Evolutionary conservation across 2,797 vertebrate species (phyloP), one percentile per base, ranked within the genome.

Genomic region (Lagodon rhomboides): DNA sequence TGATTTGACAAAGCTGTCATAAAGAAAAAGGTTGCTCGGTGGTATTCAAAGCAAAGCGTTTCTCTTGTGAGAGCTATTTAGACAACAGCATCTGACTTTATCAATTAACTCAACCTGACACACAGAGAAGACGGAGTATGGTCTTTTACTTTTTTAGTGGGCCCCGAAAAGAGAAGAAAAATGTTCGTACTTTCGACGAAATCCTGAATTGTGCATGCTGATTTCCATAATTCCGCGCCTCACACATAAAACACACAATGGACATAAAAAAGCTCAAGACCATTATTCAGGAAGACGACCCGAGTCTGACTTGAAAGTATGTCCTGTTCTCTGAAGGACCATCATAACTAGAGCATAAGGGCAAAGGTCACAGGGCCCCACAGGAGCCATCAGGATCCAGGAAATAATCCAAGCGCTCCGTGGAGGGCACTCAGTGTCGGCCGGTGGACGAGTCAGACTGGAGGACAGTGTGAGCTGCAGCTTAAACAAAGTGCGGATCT

Each of bases 351-450:
- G 63, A 85, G 76, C 64, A 53, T 81, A 18, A 71, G 87, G 75
- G 75, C 91, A 94, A 90, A 92, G 92, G 91, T 94, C 90, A 85
- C 22, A 5, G 62, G 79, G 80, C 66, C 87, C 82, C 87, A 58
- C 1, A 84, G 87, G 84, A 87, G 79, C 74, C 85, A 88, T 92
- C 68, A 50, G 67, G 73, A 76, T 66, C 73, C 82, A 82, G 80
- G 76, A 91, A 88, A 90, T 83, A 88, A 86, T 75, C 80, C 81
- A 88, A 89, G 84, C 46, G 16, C 78, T 91, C 89, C 86, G 34
- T 34, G 56, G 87, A 90, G 90, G 85, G 77, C 81, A 79, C 68
- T 88, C 81, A 75, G 73, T 20, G 12, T 54, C 51, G 74, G 75
- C 78, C 80, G 43, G 73, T 30, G 69, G 84, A 85, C 80, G 46